phyloP scores from a whole-genome alignment of 2,888 invertebrate species.

The Anagyrus pseudococci region DNA sequence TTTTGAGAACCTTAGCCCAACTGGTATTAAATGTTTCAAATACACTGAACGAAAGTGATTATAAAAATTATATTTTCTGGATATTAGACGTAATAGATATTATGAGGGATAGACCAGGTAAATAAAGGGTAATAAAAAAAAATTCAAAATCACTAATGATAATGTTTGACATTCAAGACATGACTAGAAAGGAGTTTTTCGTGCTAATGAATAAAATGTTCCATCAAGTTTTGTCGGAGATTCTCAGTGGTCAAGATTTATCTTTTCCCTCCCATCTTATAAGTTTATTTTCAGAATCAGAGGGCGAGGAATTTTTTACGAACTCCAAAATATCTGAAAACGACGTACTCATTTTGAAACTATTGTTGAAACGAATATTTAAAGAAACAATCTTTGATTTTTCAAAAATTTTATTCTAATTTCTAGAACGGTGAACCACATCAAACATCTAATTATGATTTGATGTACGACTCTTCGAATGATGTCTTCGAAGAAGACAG shows the following conservation, averaged over 20 bases:
- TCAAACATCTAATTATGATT: no score
- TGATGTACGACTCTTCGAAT: constrained; percentile 3
- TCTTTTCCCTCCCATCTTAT: constrained; percentile 12
- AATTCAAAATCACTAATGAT: neutral
- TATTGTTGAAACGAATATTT: no score
- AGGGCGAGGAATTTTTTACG: neutral
- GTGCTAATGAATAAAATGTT: constrained; percentile 44
- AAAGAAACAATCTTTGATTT: no score
- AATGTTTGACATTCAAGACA: constrained; percentile 9
- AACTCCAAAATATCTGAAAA: neutral
- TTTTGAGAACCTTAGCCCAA: constrained; percentile 63
- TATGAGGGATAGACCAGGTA: constrained; percentile 44
- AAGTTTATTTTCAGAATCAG: neutral
- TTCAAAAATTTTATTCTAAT: no score
- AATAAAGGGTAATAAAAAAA: neutral
- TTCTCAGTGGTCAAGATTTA: constrained; percentile 41
- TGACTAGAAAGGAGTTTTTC: constrained; percentile 44
- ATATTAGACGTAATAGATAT: constrained; percentile 48
- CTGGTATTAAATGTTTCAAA: constrained; percentile 41
- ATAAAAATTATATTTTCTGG: constrained; percentile 49
- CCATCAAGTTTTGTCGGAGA: constrained; percentile 23
- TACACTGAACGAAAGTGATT: constrained; percentile 40
- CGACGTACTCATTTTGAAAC: constrained; percentile 5
- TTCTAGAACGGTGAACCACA: no score
- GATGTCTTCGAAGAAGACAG: neutral